Percentiles rank a stretch among this genome's conserved stretches.
Conservation (phyloP, 92 coral and sea anemone genomes). For the Parazoanthus atlanticus region DNA sequence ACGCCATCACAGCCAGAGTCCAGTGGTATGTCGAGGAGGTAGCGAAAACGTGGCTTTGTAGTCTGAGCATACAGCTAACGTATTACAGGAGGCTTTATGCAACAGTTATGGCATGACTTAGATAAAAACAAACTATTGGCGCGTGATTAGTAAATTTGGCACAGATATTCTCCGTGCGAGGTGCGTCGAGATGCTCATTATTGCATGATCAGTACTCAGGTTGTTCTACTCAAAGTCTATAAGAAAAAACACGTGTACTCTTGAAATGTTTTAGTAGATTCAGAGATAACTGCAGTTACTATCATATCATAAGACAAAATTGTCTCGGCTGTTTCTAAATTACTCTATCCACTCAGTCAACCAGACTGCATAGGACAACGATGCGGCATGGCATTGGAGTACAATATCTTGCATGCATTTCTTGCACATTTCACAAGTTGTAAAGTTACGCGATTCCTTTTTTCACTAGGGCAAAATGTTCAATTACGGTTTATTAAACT, state of each 20-base stretch:
- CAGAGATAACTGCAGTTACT: background rate
- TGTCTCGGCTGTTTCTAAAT: background rate
- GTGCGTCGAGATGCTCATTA: background rate
- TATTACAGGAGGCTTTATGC: background rate
- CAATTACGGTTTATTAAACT: background rate
- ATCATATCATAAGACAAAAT: background rate
- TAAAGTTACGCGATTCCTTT: background rate
- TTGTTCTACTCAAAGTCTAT: too few relatives aligned
- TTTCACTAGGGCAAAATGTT: background rate
- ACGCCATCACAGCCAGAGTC: background rate
- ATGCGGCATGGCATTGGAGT: background rate
- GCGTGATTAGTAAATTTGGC: too few relatives aligned
- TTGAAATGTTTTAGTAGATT: background rate
- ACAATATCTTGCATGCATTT: background rate
- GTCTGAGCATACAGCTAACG: background rate
- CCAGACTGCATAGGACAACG: too few relatives aligned
- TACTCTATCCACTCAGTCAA: too few relatives aligned
- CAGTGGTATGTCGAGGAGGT: background rate
- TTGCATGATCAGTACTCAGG: background rate
- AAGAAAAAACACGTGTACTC: background rate
- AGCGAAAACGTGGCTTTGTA: background rate
- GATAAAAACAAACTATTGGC: too few relatives aligned
- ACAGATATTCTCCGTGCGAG: background rate
- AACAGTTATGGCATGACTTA: too few relatives aligned
- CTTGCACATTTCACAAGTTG: background rate